phyloP scores from a whole-genome alignment of 2,797 vertebrate genomes.

The Cirrhinus mrigala region DNA sequence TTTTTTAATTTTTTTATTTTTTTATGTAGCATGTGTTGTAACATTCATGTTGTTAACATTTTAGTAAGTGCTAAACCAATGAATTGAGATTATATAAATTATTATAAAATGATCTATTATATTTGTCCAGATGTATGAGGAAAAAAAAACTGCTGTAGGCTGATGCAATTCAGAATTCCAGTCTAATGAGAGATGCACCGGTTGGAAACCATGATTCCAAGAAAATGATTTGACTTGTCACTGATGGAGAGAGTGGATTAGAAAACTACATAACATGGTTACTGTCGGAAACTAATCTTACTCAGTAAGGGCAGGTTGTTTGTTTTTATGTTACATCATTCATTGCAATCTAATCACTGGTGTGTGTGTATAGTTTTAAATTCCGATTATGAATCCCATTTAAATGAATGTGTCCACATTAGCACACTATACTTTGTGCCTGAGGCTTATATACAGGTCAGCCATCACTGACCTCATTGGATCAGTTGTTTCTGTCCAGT shows the following conservation, averaged over 20 bases:
- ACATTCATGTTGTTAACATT: not conserved
- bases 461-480: conserved; percentile 56
- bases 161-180: not conserved
- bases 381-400: too few species aligned
- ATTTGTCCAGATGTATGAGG: not conserved
- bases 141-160: not conserved
- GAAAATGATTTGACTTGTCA: too few species aligned
- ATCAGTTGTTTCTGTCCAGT: not conserved
- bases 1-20: not conserved
- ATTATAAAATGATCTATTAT: not conserved
- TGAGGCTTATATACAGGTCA: conserved; percentile 48
- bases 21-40: not conserved
- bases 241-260: too few species aligned
- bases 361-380: too few species aligned
- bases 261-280: too few species aligned
- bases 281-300: too few species aligned
- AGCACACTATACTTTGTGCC: not conserved
- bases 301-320: too few species aligned
- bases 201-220: too few species aligned
- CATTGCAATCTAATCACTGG: too few species aligned
- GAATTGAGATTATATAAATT: not conserved
- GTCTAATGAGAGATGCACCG: too few species aligned
- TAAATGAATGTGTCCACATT: too few species aligned
- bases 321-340: too few species aligned
- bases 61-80: not conserved